phyloP scores from a whole-genome alignment of 1,140 invertebrate genomes.

The Melitaea cinxia region DNA sequence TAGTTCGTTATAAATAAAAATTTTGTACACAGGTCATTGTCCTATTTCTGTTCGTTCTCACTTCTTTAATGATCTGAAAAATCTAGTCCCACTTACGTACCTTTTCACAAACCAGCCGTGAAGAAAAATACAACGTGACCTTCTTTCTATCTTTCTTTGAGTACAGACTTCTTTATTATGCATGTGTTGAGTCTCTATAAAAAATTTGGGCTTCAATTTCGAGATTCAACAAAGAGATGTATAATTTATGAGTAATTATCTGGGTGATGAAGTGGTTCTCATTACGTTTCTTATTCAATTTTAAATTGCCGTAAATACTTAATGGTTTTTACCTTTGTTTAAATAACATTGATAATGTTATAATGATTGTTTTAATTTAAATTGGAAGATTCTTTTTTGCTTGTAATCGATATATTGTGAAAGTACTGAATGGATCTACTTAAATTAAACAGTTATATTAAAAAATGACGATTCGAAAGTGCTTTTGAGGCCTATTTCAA shows the following conservation, averaged over 20 bases:
- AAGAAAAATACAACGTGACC: slow-evolving; percentile 40
- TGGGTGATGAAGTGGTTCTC: background rate
- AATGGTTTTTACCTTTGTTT: too few relatives aligned
- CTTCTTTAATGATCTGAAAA: slow-evolving; percentile 55
- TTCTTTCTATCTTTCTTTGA: slow-evolving; percentile 42
- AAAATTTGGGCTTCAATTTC: slow-evolving; percentile 3
- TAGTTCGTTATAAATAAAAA: slow-evolving; percentile 6
- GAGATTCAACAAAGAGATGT: slow-evolving; percentile 19
- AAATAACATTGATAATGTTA: too few relatives aligned
- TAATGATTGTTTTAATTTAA: too few relatives aligned
- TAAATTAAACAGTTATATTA: too few relatives aligned
- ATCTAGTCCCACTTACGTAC: slow-evolving; percentile 34
- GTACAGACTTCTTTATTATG: slow-evolving; percentile 25
- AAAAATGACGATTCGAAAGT: too few relatives aligned
- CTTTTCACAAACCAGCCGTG: slow-evolving; percentile 39
- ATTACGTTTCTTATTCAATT: background rate
- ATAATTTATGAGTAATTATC: slow-evolving; percentile 13
- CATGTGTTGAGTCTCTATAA: slow-evolving; percentile 6
- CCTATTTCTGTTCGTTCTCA: slow-evolving; percentile 41
- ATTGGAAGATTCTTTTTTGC: too few relatives aligned
- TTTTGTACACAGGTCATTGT: slow-evolving; percentile 11
- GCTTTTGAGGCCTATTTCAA: too few relatives aligned
- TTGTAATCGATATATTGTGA: too few relatives aligned
- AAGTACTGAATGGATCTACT: too few relatives aligned
- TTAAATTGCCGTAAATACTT: background rate